phyloP scores from a whole-genome alignment of 30 jellyfish, hydroid and myxozoan genomes.

The Chrysaora quinquecirrha region DNA sequence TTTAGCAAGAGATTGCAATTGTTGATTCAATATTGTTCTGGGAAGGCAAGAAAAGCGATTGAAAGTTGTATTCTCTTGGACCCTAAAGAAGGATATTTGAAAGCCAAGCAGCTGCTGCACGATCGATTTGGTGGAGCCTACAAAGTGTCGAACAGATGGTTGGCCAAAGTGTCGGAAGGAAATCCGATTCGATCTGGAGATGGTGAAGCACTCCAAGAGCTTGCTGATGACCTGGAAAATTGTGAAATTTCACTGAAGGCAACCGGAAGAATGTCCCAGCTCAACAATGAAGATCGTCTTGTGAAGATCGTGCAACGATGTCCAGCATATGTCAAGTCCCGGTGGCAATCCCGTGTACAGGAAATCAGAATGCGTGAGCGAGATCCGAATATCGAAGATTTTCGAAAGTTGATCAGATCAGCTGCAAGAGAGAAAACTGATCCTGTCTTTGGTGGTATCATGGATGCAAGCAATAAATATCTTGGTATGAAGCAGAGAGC shows the following conservation, averaged over 20 bases:
- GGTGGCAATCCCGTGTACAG: conserved; percentile 45
- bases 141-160: conserved; percentile 19
- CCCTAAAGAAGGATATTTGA: too few species aligned
- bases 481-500: conserved; percentile 6
- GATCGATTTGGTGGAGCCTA: conserved; percentile 1
- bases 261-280: conserved; percentile 22
- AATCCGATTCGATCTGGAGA: too few species aligned
- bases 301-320: conserved; percentile 30
- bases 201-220: too few species aligned
- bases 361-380: conserved; percentile 26
- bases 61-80: too few species aligned
- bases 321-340: conserved; percentile 36
- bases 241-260: conserved; percentile 34
- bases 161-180: too few species aligned
- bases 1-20: too few species aligned
- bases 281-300: conserved; percentile 49
- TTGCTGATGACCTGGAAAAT: conserved; percentile 51
- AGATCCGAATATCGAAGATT: conserved; percentile 44
- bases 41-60: too few species aligned
- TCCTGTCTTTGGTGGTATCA: conserved; percentile 34
- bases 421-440: conserved; percentile 33
- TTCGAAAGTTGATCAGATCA: conserved; percentile 37
- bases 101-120: neutral
- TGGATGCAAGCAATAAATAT: conserved; percentile 12
- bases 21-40: too few species aligned